Conservation (phyloP, 92 coral and sea anemone species). For the Hydrozoanthus gracilis region DNA sequence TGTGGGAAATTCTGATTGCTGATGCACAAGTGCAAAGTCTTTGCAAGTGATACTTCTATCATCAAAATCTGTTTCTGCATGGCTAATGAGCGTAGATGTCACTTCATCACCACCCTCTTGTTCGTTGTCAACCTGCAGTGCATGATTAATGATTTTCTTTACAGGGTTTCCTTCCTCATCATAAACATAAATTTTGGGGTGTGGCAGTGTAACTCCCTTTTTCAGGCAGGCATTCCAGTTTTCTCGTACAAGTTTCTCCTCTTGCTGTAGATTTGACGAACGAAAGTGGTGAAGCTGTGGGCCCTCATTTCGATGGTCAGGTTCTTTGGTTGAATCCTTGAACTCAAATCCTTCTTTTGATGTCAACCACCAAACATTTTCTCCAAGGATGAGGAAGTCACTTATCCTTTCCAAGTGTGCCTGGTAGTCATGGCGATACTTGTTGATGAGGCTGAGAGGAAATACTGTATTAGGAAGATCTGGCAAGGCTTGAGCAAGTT, state of each 20-base stretch:
- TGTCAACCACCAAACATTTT: conserved; percentile 48
- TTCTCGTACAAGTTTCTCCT: conserved; percentile 29
- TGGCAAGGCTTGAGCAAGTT: conserved; percentile 39
- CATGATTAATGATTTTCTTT: not conserved
- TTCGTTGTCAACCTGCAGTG: not conserved
- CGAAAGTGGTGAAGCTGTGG: conserved; percentile 48
- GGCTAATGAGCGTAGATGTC: not conserved
- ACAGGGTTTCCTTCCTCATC: conserved; percentile 7
- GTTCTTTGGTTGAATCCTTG: conserved; percentile 24
- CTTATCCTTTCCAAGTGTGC: conserved; percentile 48
- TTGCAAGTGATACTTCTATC: not conserved
- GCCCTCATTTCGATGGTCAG: conserved; percentile 31
- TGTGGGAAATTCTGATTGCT: not conserved
- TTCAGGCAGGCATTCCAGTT: conserved; percentile 45
- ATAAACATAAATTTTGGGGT: conserved; percentile 31
- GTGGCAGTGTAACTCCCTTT: conserved; percentile 40
- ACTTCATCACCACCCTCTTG: not conserved
- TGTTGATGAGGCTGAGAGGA: not conserved
- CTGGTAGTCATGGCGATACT: conserved; percentile 32
- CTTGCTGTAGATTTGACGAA: conserved; percentile 45
- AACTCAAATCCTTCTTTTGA: conserved; percentile 23
- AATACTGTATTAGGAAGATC: conserved; percentile 34
- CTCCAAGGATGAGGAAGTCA: conserved; percentile 46
- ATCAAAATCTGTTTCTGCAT: not conserved
- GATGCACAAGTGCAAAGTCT: not conserved